Percentiles rank a stretch among this genome's conserved stretches.
These are phyloP conservation scores for Xenentodon cancila DNA, from an alignment of 2,797 vertebrate genomes.

Conservation along the genomic window DNA sequence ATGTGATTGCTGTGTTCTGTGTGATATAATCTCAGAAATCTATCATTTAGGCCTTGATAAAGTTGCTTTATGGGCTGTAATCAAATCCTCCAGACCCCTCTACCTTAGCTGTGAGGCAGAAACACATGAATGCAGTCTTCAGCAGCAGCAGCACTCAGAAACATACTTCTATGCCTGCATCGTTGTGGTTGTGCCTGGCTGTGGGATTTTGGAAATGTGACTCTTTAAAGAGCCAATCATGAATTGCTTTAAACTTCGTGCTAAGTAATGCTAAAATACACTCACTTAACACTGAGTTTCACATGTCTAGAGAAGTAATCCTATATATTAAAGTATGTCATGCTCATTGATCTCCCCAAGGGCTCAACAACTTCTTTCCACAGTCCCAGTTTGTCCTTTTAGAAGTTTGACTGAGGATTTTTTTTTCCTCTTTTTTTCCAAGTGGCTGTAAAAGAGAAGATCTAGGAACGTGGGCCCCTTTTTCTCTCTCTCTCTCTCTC, in stretches of 20 bases:
- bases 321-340: constrained; percentile 61
- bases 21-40: constrained; percentile 48
- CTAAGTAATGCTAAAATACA: constrained; percentile 51
- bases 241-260: constrained; percentile 39
- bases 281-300: constrained; percentile 43
- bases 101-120: constrained; percentile 59
- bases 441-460: constrained; percentile 80
- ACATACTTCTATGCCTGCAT: constrained; percentile 53
- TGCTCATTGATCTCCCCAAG: constrained; percentile 63
- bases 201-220: constrained; percentile 43
- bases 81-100: constrained; percentile 54
- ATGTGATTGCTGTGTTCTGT: constrained; percentile 24
- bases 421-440: constrained; percentile 61
- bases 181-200: constrained; percentile 46
- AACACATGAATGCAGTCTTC: constrained; percentile 43
- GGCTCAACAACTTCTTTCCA: constrained; percentile 65
- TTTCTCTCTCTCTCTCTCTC: constrained; percentile 61
- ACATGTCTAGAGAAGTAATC: constrained; percentile 61
- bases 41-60: constrained; percentile 59
- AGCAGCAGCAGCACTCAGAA: constrained; percentile 30
- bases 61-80: constrained; percentile 60
- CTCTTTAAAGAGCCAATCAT: constrained; percentile 32
- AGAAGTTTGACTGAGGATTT: constrained; percentile 56
- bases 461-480: constrained; percentile 66
- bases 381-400: constrained; percentile 67